Conservation (phyloP, 37 sponge, comb jelly and placozoan species). For the Mnemiopsis leidyi region DNA sequence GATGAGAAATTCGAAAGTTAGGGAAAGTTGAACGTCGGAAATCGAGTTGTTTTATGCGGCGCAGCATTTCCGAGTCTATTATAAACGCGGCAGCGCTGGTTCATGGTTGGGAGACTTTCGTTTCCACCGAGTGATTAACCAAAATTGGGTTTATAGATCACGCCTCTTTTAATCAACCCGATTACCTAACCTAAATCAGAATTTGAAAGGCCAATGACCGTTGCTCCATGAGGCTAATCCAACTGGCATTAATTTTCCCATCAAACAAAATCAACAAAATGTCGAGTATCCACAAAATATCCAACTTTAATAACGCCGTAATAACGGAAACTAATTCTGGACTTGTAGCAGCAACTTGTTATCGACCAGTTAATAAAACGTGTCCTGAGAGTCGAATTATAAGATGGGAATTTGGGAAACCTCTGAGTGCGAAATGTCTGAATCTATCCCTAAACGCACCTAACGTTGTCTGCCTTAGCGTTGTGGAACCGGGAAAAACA, state of each 20-base stretch:
- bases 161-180: background rate
- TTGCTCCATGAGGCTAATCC: background rate
- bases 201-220: background rate
- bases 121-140: background rate
- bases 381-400: too few species aligned
- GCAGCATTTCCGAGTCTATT: background rate
- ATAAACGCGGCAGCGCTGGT: background rate
- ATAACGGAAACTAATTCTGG: background rate
- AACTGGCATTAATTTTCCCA: background rate
- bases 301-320: background rate
- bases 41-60: background rate
- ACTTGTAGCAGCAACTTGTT: too few species aligned
- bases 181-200: background rate
- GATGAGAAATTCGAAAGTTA: background rate
- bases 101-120: background rate
- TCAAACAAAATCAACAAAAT: background rate
- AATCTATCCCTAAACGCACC: too few species aligned
- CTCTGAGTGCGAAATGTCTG: too few species aligned
- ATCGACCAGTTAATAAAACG: too few species aligned
- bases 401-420: too few species aligned
- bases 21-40: background rate
- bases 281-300: background rate
- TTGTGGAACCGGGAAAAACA: too few species aligned
- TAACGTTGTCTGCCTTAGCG: too few species aligned
- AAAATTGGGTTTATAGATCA: background rate